These are phyloP conservation scores for Mimas tiliae DNA, from an alignment of 2,888 invertebrate genomes.

Conservation along the genomic window DNA sequence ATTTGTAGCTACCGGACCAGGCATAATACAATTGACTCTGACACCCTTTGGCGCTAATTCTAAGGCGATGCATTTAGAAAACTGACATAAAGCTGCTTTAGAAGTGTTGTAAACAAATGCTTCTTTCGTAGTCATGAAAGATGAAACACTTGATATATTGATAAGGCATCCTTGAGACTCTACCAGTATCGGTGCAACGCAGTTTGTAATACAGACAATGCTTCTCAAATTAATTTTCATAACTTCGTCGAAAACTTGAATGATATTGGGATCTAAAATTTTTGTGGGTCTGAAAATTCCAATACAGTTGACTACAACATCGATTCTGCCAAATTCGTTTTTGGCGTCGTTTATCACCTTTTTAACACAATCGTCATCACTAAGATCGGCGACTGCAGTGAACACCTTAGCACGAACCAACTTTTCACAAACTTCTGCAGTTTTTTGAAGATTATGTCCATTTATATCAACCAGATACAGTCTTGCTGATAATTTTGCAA, in stretches of 20 bases:
- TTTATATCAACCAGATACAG: slow-evolving; percentile 52
- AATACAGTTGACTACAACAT: slow-evolving; percentile 55
- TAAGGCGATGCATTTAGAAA: slow-evolving; percentile 89
- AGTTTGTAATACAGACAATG: slow-evolving; percentile 46
- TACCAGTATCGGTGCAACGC: slow-evolving; percentile 41
- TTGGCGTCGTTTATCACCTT: slow-evolving; percentile 46
- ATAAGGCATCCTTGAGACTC: slow-evolving; percentile 52
- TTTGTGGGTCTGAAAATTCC: slow-evolving; percentile 41
- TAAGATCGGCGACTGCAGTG: slow-evolving; percentile 45
- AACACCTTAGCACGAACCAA: slow-evolving; percentile 48
- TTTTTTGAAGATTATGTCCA: slow-evolving; percentile 42
- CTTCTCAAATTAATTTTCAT: slow-evolving; percentile 53
- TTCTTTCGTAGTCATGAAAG: slow-evolving; percentile 29
- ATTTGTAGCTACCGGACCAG: slow-evolving; percentile 86
- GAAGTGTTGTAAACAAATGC: slow-evolving; percentile 85
- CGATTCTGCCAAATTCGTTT: slow-evolving; percentile 47
- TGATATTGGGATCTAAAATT: slow-evolving; percentile 42
- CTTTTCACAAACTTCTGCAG: slow-evolving; percentile 45
- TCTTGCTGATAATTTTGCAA: slow-evolving; percentile 54
- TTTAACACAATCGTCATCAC: slow-evolving; percentile 45
- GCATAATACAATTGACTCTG: slow-evolving; percentile 89
- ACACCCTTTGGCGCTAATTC: slow-evolving; percentile 85
- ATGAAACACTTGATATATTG: slow-evolving; percentile 51
- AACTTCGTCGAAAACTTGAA: slow-evolving; percentile 48
- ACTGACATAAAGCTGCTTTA: slow-evolving; percentile 89